phyloP scores from a whole-genome alignment of 2,797 vertebrate genomes.

The Malurus splendens region DNA sequence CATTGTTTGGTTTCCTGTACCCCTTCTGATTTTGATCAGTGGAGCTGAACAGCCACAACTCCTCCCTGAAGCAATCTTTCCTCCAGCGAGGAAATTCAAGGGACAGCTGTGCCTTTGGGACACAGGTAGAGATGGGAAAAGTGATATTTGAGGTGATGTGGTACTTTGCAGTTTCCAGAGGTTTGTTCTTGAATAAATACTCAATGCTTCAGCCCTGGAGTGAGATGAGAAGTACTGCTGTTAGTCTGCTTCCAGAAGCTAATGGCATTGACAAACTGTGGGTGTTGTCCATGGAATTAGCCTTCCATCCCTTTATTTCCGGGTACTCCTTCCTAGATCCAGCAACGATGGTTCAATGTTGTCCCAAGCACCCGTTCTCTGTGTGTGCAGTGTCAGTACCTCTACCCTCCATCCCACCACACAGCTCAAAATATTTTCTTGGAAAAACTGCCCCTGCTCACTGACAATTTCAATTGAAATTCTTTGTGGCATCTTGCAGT shows the following conservation, averaged over 20 bases:
- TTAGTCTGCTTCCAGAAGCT: background rate
- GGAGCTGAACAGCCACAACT: background rate
- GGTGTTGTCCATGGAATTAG: rapidly evolving
- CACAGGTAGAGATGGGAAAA: background rate
- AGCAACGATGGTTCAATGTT: background rate
- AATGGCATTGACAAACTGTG: rapidly evolving
- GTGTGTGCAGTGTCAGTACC: background rate
- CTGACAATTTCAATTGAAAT: background rate
- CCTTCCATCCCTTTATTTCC: too few relatives aligned
- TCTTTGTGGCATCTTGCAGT: background rate
- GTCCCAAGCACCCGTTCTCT: background rate
- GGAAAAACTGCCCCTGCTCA: background rate
- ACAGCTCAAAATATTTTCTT: background rate
- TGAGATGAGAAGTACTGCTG: background rate
- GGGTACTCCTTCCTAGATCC: background rate
- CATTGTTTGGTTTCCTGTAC: background rate
- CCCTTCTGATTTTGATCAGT: background rate
- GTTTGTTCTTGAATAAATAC: background rate
- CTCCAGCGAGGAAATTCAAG: background rate
- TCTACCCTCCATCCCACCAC: background rate
- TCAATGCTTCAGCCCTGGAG: background rate
- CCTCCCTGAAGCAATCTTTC: background rate
- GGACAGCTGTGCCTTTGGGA: background rate
- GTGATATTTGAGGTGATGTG: background rate
- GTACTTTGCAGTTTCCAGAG: background rate